Evolutionary conservation across 2,113 vertebrate genomes (phyloP).

Genomic region (Cololabis saira): DNA sequence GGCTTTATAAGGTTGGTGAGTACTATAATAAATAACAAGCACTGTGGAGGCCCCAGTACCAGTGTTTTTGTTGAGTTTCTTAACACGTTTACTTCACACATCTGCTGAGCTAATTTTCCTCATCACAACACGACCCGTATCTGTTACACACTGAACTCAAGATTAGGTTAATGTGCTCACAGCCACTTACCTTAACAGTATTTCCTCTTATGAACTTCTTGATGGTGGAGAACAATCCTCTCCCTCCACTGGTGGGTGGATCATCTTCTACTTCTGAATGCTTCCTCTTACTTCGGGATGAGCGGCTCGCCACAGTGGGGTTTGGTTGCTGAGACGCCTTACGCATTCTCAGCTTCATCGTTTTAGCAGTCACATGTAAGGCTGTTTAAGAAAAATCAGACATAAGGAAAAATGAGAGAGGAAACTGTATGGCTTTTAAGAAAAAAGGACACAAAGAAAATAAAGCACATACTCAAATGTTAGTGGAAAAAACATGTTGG

Average conservation of each 20-base stretch:
- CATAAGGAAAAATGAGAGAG: background rate
- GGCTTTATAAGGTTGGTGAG: no score
- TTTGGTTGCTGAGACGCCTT: constrained; percentile 94
- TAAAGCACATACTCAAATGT: background rate
- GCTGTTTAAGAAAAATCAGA: constrained; percentile 71
- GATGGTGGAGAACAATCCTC: constrained; percentile 80
- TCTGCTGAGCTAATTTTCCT: no score
- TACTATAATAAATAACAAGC: no score
- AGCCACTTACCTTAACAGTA: constrained; percentile 85
- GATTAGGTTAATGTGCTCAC: background rate
- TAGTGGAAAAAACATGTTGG: constrained; percentile 16
- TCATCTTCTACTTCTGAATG: constrained; percentile 81
- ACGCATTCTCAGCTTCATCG: constrained; percentile 98
- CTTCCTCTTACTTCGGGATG: constrained; percentile 91
- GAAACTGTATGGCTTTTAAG: background rate
- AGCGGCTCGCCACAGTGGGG: constrained; percentile 82
- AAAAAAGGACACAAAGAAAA: background rate
- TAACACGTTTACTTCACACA: no score
- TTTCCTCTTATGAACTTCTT: constrained; percentile 83
- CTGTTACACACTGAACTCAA: no score
- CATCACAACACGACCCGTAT: no score
- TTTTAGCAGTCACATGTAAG: constrained; percentile 90
- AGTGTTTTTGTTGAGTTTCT: no score
- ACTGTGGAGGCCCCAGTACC: no score
- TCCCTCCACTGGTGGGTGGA: constrained; percentile 66